Evolutionary conservation across 2,113 vertebrate genomes (phyloP).

Genomic region (Rana temporaria): DNA sequence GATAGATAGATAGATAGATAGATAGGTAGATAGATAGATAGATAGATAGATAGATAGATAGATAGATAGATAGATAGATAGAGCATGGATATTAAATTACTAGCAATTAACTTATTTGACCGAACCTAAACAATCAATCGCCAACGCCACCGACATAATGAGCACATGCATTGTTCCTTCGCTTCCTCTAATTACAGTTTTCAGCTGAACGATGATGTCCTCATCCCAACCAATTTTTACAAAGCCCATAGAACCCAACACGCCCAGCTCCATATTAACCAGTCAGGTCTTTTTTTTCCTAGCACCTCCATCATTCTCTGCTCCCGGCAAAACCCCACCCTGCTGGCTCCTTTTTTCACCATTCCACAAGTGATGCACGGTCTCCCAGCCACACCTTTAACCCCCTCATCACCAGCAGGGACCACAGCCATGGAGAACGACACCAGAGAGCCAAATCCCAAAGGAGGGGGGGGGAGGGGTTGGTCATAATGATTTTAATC

Average conservation of each 20-base stretch:
- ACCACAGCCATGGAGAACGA: background rate
- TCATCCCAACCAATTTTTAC: background rate
- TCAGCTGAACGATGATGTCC: background rate
- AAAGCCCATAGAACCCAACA: background rate
- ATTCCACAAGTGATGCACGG: slow-evolving; percentile 42
- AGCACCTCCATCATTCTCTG: background rate
- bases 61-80: too few relatives aligned
- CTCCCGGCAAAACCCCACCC: slow-evolving; percentile 34
- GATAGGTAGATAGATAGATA: too few relatives aligned
- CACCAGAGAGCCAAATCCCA: too few relatives aligned
- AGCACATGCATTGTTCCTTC: background rate
- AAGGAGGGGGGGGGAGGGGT: too few relatives aligned
- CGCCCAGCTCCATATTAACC: background rate
- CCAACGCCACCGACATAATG: background rate
- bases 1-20: too few relatives aligned
- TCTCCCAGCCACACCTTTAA: slow-evolving; percentile 50
- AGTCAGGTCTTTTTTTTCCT: background rate
- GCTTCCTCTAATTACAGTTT: background rate
- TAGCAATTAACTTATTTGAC: slow-evolving; percentile 1
- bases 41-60: too few relatives aligned
- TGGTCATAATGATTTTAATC: too few relatives aligned
- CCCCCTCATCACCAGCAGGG: slow-evolving; percentile 9
- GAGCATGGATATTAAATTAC: too few relatives aligned
- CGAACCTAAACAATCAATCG: background rate
- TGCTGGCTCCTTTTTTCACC: background rate